These are phyloP conservation scores for Hippopotamyrus pictus DNA, from an alignment of 2,797 vertebrate genomes.

Conservation along the genomic window DNA sequence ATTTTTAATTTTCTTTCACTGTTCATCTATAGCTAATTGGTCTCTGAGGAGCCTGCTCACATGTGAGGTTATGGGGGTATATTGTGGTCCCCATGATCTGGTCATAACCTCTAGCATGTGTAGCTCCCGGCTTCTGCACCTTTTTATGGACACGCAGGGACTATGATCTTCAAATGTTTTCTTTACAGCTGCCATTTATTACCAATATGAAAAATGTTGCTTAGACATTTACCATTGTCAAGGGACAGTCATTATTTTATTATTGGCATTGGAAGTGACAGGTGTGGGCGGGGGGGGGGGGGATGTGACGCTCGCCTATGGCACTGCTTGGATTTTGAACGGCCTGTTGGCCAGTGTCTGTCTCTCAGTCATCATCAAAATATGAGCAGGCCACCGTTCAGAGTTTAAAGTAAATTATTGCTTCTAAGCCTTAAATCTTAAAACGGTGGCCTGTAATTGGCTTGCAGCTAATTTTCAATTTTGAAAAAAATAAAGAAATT, in stretches of 20 bases:
- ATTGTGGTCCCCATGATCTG: neutral
- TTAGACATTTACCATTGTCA: slow-evolving; percentile 1
- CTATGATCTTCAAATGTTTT: neutral
- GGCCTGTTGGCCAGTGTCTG: neutral
- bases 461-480: neutral
- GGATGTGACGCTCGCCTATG: neutral
- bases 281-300: neutral
- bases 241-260: neutral
- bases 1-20: slow-evolving; percentile 3
- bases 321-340: neutral
- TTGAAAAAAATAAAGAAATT: neutral
- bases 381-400: slow-evolving; percentile 38
- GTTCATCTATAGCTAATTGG: slow-evolving; percentile 13
- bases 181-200: neutral
- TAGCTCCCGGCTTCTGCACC: neutral
- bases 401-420: slow-evolving; percentile 5
- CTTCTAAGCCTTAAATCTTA: neutral
- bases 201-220: neutral
- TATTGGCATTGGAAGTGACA: neutral
- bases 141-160: neutral
- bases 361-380: slow-evolving; percentile 39
- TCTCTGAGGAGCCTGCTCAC: neutral
- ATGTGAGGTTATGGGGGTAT: neutral
- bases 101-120: neutral
- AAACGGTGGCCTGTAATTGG: neutral